phyloP scores from a whole-genome alignment of 2,797 vertebrate species.

The Acrocephalus scirpaceus region DNA sequence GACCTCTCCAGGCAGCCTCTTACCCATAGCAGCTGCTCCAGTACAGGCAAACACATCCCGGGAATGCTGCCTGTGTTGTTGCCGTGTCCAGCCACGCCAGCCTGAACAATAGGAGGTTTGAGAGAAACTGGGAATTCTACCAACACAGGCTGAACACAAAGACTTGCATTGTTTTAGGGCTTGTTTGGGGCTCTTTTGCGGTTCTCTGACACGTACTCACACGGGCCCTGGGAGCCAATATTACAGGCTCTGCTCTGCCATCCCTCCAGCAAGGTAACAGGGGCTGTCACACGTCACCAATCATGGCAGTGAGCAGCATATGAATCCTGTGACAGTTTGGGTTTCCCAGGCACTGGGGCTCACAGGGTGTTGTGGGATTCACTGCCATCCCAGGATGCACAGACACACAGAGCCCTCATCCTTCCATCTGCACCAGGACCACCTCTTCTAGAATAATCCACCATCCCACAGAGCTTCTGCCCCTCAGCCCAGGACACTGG shows the following conservation, averaged over 20 bases:
- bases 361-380: accelerated
- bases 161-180: background rate
- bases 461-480: background rate
- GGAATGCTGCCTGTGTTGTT: background rate
- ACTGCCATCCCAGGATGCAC: accelerated
- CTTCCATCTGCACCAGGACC: accelerated
- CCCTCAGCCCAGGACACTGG: background rate
- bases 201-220: background rate
- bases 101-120: background rate
- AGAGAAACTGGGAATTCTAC: background rate
- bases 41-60: background rate
- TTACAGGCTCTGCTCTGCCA: accelerated
- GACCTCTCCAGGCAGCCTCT: background rate
- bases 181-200: background rate
- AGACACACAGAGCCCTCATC: background rate
- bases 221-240: accelerated
- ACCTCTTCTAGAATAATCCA: background rate
- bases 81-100: accelerated
- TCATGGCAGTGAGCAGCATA: accelerated
- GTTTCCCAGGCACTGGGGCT: accelerated
- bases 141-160: background rate
- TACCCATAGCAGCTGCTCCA: accelerated
- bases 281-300: accelerated
- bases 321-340: accelerated
- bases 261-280: background rate